Percentiles rank a stretch among this genome's conserved stretches.
Evolutionary conservation across 64 coral and sea anemone species (phyloP).

Genomic region (Astreopora myriophthalma): DNA sequence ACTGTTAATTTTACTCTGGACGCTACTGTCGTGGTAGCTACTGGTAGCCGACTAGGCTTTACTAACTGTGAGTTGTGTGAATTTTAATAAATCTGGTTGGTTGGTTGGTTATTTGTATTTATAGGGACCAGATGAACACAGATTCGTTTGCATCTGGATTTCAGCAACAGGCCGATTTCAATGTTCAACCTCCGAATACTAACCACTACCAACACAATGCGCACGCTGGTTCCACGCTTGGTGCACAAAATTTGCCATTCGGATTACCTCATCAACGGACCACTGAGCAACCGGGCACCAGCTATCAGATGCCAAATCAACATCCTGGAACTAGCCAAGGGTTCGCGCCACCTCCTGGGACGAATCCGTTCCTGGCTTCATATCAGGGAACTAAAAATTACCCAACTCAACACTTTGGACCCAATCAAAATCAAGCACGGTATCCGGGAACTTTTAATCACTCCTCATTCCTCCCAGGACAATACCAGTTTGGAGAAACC

Average conservation of each 20-base stretch:
- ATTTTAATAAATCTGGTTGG: too few species aligned
- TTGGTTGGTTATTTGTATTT: background rate
- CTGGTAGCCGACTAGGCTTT: too few species aligned
- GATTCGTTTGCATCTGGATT: background rate
- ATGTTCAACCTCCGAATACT: background rate
- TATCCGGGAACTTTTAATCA: background rate
- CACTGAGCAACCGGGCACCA: background rate
- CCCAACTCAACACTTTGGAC: background rate
- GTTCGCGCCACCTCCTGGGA: background rate
- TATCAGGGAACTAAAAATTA: background rate
- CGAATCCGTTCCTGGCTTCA: background rate
- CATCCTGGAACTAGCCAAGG: background rate
- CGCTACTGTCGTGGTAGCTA: too few species aligned
- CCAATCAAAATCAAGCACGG: background rate
- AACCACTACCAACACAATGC: background rate
- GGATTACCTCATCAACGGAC: background rate
- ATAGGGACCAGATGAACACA: background rate
- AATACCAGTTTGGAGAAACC: background rate
- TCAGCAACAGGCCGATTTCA: background rate
- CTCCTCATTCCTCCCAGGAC: background rate
- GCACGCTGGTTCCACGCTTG: background rate
- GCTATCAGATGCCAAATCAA: background rate
- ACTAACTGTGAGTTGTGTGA: too few species aligned
- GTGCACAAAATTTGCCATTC: background rate
- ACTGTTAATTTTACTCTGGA: too few species aligned